Evolutionary conservation across 2,888 invertebrate species (phyloP), one percentile per base, ranked within the genome.

Genomic region (Lasioglossum marginatum): DNA sequence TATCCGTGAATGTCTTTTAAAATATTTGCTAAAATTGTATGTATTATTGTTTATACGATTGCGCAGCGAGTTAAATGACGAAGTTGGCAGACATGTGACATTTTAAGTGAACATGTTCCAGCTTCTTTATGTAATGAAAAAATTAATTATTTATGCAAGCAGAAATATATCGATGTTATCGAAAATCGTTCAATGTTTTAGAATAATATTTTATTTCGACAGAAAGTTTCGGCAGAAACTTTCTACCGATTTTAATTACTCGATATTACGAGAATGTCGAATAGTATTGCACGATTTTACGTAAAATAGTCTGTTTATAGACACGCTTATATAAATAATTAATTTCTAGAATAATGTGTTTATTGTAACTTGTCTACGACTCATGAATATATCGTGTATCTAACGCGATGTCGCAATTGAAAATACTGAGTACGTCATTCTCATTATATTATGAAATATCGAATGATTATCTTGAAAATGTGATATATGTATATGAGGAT

Each of bases 261-360:
- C n/a, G 45, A 12, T 74, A 45, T 81, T 77, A 74, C 75, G 37
- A 77, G 40, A 16, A 27, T 60, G 48, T 27, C 0, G 52, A 63
- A 1, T 48, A 66, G 14, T 52, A 52, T 87, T 88, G 75, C 88
- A 81, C 52, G 71, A 88, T 68, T 77, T 83, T 76, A n/a, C 68
- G 87, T 66, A 85, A 85, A 87, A 82, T 73, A 27, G 52, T 74
- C n/a, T 68, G 19, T 79, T 77, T 82, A 52, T 75, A 80, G 40
- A 1, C 5, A 48, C 1, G n/a, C 8, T 37, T 52, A 23, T 48
- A 77, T 43, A 48, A 57, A 43, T 73, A 48, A 76, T 77, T 37
- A 27, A 19, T 66, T 66, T 66, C 66, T 63, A 57, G 37, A n/a
- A 31, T 52, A 52, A 37, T 66, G 27, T 40, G 4, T 48, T 27